Evolutionary conservation across 1,140 invertebrate genomes (phyloP).

Genomic region (Drosophila orosa): DNA sequence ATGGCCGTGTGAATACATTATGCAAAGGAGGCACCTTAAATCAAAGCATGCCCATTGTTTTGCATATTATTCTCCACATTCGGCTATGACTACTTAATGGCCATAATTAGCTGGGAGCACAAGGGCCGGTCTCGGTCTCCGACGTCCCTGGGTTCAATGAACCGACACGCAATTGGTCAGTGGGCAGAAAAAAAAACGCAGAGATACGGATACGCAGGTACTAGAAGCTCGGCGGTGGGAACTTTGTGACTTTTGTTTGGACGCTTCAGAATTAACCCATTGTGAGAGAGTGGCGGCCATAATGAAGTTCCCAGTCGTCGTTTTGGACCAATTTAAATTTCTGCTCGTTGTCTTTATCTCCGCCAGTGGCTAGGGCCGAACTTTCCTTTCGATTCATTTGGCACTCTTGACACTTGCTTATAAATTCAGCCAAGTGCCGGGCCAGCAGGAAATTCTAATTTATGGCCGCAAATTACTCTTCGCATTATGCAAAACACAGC

Average conservation of each 20-base stretch:
- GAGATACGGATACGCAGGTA: conserved; percentile 14
- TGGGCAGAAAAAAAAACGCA: conserved; percentile 18
- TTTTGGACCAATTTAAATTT: conserved; percentile 10
- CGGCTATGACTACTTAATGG: conserved; percentile 54
- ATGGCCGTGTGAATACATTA: conserved; percentile 41
- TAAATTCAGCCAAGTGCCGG: conserved; percentile 36
- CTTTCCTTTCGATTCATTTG: conserved; percentile 47
- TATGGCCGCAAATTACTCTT: conserved; percentile 64
- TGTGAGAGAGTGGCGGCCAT: not conserved
- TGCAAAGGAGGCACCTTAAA: conserved; percentile 31
- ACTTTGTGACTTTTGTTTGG: not conserved
- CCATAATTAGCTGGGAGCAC: conserved; percentile 62
- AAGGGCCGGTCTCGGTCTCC: conserved; percentile 25
- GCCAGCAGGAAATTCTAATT: conserved; percentile 41
- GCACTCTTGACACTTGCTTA: conserved; percentile 23
- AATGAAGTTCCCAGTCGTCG: not conserved
- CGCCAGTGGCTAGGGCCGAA: conserved; percentile 7
- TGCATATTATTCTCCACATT: conserved; percentile 42
- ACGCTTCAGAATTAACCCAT: conserved; percentile 13
- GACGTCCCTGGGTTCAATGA: conserved; percentile 59
- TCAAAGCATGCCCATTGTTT: conserved; percentile 71
- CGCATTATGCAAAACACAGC: conserved; percentile 70
- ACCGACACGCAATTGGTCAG: conserved; percentile 67
- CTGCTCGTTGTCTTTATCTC: conserved; percentile 14
- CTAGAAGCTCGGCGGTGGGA: conserved; percentile 17